Evolutionary conservation across 2,113 vertebrate species (phyloP).

Genomic region (Alosa alosa): DNA sequence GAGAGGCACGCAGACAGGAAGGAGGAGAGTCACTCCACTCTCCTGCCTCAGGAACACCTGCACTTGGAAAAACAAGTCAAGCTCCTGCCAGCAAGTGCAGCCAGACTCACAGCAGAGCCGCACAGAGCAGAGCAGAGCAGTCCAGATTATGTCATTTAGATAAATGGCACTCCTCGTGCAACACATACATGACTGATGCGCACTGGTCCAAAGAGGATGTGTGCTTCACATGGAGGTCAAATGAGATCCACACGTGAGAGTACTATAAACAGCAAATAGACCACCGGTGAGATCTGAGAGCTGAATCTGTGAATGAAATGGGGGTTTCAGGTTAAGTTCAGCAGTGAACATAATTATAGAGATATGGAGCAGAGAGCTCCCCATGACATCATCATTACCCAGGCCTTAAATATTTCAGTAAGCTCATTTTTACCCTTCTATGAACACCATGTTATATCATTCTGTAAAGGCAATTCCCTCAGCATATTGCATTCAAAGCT

Average conservation of each 20-base stretch:
- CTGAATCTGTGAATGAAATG: not conserved
- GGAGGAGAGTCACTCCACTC: not conserved
- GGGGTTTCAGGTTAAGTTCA: not conserved
- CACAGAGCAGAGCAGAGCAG: too few species aligned
- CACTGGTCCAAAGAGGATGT: not conserved
- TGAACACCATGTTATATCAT: not conserved
- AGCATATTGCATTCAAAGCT: not conserved
- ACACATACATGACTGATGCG: not conserved
- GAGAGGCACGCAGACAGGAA: not conserved
- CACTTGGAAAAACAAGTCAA: not conserved
- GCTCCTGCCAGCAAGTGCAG: not conserved
- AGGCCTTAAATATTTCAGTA: not conserved
- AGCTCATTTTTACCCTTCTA: constrained; percentile 4
- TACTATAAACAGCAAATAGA: not conserved
- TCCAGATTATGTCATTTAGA: not conserved
- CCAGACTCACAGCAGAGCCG: constrained; percentile 2
- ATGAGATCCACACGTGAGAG: not conserved
- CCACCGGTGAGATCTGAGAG: not conserved
- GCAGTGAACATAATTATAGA: not conserved
- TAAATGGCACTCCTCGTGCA: not conserved
- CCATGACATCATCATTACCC: not conserved
- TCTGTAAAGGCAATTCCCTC: not conserved
- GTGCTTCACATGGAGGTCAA: not conserved
- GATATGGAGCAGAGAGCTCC: not conserved
- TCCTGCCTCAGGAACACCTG: constrained; percentile 3